Evolutionary conservation across 2,797 vertebrate genomes (phyloP).

Genomic region (Gobio occitaniae): DNA sequence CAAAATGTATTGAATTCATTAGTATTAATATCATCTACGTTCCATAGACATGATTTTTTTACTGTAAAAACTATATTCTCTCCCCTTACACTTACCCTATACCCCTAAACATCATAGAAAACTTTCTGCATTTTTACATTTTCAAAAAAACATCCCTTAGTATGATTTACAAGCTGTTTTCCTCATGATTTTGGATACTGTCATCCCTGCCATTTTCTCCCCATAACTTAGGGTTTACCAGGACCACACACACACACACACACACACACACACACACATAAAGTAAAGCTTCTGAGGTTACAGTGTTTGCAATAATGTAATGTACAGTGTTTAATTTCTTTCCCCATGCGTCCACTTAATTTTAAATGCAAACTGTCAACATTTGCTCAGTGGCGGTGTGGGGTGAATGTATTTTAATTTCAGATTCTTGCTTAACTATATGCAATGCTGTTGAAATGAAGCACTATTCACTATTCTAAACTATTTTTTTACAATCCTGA

Average conservation of each 20-base stretch:
- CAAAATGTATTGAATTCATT: too few relatives aligned
- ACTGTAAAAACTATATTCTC: too few relatives aligned
- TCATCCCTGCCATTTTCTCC: too few relatives aligned
- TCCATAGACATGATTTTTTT: too few relatives aligned
- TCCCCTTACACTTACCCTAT: too few relatives aligned
- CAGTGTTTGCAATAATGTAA: slow-evolving; percentile 13
- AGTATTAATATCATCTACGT: too few relatives aligned
- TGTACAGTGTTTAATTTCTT: slow-evolving; percentile 36
- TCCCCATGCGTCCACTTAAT: neutral
- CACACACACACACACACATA: neutral
- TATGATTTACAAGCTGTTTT: too few relatives aligned
- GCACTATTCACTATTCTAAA: neutral
- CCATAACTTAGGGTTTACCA: too few relatives aligned
- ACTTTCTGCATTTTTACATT: too few relatives aligned
- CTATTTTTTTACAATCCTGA: neutral
- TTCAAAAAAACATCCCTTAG: too few relatives aligned
- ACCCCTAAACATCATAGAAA: too few relatives aligned
- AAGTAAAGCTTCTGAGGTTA: neutral
- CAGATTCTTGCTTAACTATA: slow-evolving; percentile 7
- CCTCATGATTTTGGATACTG: too few relatives aligned
- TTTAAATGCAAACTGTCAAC: slow-evolving; percentile 27
- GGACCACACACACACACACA: neutral
- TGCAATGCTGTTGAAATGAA: neutral
- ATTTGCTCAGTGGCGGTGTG: neutral
- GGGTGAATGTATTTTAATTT: neutral